Evolutionary conservation across 2,888 invertebrate species (phyloP), one percentile per base, ranked within the genome.

Genomic region (Ellobium chinense): DNA sequence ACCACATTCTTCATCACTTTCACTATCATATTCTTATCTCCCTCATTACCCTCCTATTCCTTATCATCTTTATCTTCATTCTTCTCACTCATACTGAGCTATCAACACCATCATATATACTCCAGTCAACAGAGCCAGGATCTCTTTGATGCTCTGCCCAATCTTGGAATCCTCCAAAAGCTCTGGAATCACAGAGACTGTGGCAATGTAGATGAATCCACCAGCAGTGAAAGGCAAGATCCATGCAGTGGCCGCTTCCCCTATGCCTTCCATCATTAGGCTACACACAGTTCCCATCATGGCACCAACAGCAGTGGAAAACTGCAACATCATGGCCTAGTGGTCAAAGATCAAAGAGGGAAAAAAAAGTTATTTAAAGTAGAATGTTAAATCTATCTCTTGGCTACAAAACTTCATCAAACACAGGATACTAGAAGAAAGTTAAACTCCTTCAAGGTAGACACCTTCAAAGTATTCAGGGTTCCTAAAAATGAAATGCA

Each of bases 151-250:
- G 62, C 97, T 97, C 92, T 99, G 98, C 91, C 95, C 95, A 77
- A 98, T 94, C 90, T 96, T 97, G 46, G 95, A 95, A 90, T 98
- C 97, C 92, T 97, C 97, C 85, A 99, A 94, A 68, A 99, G 94
- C 93, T 99, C 99, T 12, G 99, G 99, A 91, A 99, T 97, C 31
- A 99, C 98, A 18, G 99, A 99, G 0, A 99, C 99, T 27, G 99
- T 97, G 29, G 99, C 99, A 89, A 99, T 99, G 93, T 99, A 99
- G 92, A 99, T 99, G 92, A 99, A 99, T n/a, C 99, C 94, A 18
- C 98, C 99, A 63, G 99, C 99, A 34, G 99, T 99, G 89, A 99
- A 99, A 21, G 99, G 99, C 79, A 99, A 94, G 76, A 99, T 97
- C 95, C 98, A 97, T 39, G 90, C 87, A 4, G 89, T 91, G 65